Evolutionary conservation across 92 coral and sea anemone genomes (phyloP), one percentile per base, ranked within the genome.

Genomic region (Galaxea fascicularis): DNA sequence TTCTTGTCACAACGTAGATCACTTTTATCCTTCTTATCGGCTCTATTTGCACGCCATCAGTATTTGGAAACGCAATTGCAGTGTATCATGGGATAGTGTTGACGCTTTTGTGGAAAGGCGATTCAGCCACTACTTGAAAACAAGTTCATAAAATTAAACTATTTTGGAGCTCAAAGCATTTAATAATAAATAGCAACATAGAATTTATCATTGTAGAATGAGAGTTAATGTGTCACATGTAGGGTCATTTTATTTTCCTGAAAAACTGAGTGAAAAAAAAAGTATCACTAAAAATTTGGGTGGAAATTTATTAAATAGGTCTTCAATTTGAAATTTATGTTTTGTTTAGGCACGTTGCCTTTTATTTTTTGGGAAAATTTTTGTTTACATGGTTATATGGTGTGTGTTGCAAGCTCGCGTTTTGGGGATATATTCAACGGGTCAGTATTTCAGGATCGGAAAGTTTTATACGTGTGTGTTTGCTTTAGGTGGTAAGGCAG

Each of bases 131-230:
- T n/a, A n/a, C 15, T 56, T 11, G 16, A 20, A 52, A 15, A 8
- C 79, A 54, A 73, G 77, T 30, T 76, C 39, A 58, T 24, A 52
- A 30, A n/a, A 59, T 69, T 58, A 3, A 21, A 41, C 74, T 49
- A 18, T 64, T 78, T 65, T 79, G 49, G 49, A 79, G 73, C 83
- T 79, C 20, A 64, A 64, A 63, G 64, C 65, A 29, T 51, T 25
- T 31, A 27, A 51, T 64, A 6, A 24, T 74, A 22, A 54, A 31
- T 71, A 4, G 12, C 29, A 54, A 4, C 47, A 52, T 64, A 65
- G 84, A 79, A 25, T 79, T 21, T 79, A 79, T 79, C 84, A 79
- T 68, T 79, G 75, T 68, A 79, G 76, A 65, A 67, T 29, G 84
- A 67, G 45, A 65, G 74, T 79, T 79, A 52, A 12, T 20, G 49